Evolutionary conservation across 2,113 vertebrate genomes (phyloP), one percentile per base, ranked within the genome.

Genomic region (Semnornis frantzii): DNA sequence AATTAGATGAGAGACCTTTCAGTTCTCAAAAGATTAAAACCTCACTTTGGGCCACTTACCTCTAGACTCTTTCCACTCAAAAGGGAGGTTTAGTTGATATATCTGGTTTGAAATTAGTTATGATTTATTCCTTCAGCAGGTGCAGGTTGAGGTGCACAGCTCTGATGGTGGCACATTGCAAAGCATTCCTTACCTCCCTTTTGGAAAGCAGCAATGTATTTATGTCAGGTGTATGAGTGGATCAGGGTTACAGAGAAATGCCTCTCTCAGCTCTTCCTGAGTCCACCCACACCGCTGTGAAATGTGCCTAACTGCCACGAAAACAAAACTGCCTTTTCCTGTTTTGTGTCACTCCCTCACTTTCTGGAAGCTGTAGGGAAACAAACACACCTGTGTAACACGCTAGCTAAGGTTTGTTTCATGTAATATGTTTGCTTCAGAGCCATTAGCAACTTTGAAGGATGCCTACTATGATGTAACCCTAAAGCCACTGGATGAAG

Each of bases 391-490:
- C 19, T 79, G 42, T 15, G 33, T 77, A 68, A 39, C 52, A 16
- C 33, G 23, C 2, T 23, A 27, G 20, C 44, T 78, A 46, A 60
- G 9, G 16, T 70, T 44, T 88, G 28, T 28, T 75, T 52, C 30
- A 12, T 48, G n/a, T 24, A 1, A 34, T 46, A 21, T 79, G 46
- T 82, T 86, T 81, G 21, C 65, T 85, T 72, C 89, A 99, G 98
- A 97, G 86, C 98, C 98, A 5, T 88, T 98, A 90, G 97, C 97
- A 57, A 98, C 98, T 5, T 83, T 98, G 90, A 98, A 98, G 57
- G 98, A 98, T 4, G 98, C 98, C 44, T 99, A 98, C 93, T 98
- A 98, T 0, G 98, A 99, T 37, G 98, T 98, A 74, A 98, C 95
- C 5, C 97, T 97, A 74, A 97, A 95, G 92, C 95, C 93, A 72